phyloP scores from a whole-genome alignment of 2,113 vertebrate species.

The Heloderma charlesbogerti region DNA sequence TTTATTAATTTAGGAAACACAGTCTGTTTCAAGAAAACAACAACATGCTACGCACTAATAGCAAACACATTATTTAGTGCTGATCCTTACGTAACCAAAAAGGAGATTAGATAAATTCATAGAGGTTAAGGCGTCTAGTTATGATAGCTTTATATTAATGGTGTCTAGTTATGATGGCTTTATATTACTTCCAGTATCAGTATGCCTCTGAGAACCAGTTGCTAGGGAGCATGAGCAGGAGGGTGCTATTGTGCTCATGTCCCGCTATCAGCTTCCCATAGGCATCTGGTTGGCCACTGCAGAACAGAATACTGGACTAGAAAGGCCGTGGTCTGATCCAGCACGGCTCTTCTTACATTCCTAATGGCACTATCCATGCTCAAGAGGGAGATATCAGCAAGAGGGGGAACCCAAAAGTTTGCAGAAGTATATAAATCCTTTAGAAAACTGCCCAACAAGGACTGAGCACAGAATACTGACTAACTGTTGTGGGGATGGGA shows the following conservation, averaged over 20 bases:
- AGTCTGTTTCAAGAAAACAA: background rate
- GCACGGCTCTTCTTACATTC: background rate
- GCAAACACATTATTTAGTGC: background rate
- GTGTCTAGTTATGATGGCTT: too few species aligned
- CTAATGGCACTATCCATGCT: background rate
- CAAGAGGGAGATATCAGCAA: background rate
- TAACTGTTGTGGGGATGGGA: too few species aligned
- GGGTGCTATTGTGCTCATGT: too few species aligned
- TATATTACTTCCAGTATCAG: too few species aligned
- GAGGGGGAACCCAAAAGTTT: background rate
- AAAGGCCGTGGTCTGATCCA: too few species aligned
- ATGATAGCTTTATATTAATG: too few species aligned
- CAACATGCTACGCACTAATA: background rate
- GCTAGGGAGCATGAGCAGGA: too few species aligned
- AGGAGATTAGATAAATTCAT: too few species aligned
- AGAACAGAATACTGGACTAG: background rate
- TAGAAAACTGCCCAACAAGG: background rate
- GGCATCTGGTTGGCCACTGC: too few species aligned
- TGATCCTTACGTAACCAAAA: background rate
- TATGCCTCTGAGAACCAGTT: too few species aligned
- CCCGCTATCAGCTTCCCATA: too few species aligned
- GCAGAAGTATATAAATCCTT: background rate
- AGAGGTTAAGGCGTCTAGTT: too few species aligned
- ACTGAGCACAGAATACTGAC: background rate
- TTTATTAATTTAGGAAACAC: background rate